Percentiles rank a stretch among this genome's conserved stretches.
Conservation (phyloP, 2,113 vertebrate genomes). For the Daphoenositta chrysoptera region DNA sequence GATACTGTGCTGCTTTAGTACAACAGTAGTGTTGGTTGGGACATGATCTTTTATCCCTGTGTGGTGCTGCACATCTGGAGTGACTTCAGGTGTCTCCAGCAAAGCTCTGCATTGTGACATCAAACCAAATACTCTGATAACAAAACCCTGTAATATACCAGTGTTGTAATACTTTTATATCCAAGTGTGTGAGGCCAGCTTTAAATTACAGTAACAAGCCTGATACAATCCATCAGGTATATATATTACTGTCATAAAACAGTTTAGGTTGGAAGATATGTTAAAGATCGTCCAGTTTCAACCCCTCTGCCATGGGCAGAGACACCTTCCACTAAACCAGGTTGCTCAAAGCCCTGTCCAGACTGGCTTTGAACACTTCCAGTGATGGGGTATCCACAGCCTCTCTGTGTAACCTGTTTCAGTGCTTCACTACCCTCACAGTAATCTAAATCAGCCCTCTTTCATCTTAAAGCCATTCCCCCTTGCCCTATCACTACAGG, state of each 20-base stretch:
- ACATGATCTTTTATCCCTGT: background rate
- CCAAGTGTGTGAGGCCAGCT: background rate
- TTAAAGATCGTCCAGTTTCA: background rate
- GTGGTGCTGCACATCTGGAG: background rate
- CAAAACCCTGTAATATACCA: background rate
- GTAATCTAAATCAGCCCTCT: background rate
- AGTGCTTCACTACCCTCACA: background rate
- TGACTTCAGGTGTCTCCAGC: background rate
- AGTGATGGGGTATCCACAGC: background rate
- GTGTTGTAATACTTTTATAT: background rate
- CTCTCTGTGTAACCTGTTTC: background rate
- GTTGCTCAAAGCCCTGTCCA: background rate
- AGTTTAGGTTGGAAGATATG: background rate
- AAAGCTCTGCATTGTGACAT: background rate
- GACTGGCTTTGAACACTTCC: background rate
- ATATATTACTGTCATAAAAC: background rate
- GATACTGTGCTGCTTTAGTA: background rate
- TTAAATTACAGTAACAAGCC: background rate
- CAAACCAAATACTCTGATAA: background rate
- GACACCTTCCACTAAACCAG: background rate
- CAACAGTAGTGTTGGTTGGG: accelerated
- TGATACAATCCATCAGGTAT: background rate
- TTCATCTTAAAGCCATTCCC: background rate
- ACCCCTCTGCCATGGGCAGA: background rate
- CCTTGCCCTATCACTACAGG: background rate